A percentile compares a stretch with the other conserved stretches of the same genome.
Conservation (phyloP, 2,797 vertebrate species). For the Epinephelus malabaricus region DNA sequence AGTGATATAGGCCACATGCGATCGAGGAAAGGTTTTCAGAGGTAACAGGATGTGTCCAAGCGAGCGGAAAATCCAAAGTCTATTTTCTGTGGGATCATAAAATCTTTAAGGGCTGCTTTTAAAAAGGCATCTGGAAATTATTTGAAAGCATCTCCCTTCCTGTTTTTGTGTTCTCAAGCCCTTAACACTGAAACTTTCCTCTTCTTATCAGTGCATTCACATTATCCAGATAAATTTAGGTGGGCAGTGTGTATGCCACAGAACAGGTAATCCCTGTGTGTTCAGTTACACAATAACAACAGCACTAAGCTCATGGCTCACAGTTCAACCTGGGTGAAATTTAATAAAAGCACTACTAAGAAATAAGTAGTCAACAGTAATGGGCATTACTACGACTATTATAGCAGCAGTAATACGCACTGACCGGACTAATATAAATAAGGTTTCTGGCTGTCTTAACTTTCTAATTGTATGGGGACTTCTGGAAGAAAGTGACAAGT, state of each 20-base stretch:
- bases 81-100: constrained; percentile 34
- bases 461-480: background rate
- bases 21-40: constrained; percentile 46
- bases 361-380: background rate
- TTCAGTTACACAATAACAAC: background rate
- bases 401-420: background rate
- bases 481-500: background rate
- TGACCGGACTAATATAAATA: background rate
- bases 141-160: background rate
- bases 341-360: background rate
- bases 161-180: background rate
- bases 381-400: no score
- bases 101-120: constrained; percentile 39
- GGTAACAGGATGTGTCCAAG: constrained; percentile 37
- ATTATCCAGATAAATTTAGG: constrained; percentile 12
- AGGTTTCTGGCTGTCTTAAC: background rate
- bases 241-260: background rate
- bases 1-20: constrained; percentile 53
- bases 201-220: constrained; percentile 21
- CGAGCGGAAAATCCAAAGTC: constrained; percentile 48
- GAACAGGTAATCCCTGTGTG: background rate
- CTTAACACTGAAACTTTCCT: background rate
- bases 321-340: constrained; percentile 13
- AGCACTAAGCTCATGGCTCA: background rate
- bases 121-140: constrained; percentile 19